Base-by-base conservation (phyloP, 2,797 vertebrate species). In the Lepus oiostolus region DNA sequence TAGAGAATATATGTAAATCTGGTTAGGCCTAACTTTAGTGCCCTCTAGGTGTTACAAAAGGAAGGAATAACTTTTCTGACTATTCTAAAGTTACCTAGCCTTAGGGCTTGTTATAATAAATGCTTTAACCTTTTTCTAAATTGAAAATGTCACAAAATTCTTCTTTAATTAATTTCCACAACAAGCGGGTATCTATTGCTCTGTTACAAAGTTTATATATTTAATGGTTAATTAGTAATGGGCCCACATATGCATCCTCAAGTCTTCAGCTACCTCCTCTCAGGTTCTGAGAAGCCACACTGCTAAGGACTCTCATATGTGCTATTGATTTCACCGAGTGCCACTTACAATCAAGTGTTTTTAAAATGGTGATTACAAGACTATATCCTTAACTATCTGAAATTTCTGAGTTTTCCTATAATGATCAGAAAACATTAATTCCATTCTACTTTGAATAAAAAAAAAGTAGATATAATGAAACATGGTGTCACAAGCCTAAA, bases 31-130 rank as follows among this genome's bases (percentile, higher is more conserved):
- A 93, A 85, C 32, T 26, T 91, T 67, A 71, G 10, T 77, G 26
- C 13, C 35, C 28, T 95, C 26, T 89, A 88, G 17, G n/a, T 87
- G 94, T 91, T 67, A 24, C 54, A 70, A 63, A 95, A 95, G 92
- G 38, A 12, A 76, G 68, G 22, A 86, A 85, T 47, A 47, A 47
- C 21, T 72, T 91, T 77, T 47, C 65, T 88, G 65, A 95, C 26
- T 60, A 11, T 28, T 87, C 2, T 76, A 80, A 91, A 72, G 7
- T 74, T 35, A 65, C 4, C 5, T 72, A 10, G 47, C 68, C 8
- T 84, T 88, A 93, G n/a, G 62, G 35, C 3, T 13, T 93, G 6
- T 26, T 88, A 21, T 63, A 17, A 71, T 70, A 35, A 74, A 88
- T n/a, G 30, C 7, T 75, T 77, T 68, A 87, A 52, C 5, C 28